Evolutionary conservation across 2,113 vertebrate species (phyloP).

Genomic region (Natator depressus): DNA sequence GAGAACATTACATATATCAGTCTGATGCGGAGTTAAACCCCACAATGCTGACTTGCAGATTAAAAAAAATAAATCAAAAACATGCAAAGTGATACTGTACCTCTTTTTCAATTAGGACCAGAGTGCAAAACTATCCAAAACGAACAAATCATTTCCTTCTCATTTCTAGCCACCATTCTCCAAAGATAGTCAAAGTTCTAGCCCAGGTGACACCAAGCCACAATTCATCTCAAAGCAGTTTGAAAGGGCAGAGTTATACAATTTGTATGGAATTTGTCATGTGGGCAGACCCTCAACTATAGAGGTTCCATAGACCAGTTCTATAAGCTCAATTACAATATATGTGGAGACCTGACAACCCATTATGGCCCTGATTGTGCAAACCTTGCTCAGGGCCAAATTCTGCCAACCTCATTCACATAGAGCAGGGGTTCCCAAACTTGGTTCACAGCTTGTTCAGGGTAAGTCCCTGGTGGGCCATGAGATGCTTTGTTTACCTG

Average conservation of each 20-base stretch:
- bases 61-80: no score
- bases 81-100: not conserved
- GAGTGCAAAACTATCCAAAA: constrained; percentile 28
- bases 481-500: no score
- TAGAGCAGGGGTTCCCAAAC: not conserved
- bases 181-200: constrained; percentile 16
- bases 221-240: constrained; percentile 20
- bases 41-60: not conserved
- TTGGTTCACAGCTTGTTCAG: no score
- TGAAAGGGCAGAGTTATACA: not conserved
- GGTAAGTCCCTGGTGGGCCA: no score
- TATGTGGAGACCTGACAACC: not conserved
- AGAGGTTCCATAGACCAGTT: not conserved
- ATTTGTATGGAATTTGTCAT: not conserved
- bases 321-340: not conserved
- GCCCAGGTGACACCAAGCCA: constrained; percentile 17
- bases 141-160: constrained; percentile 22
- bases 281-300: not conserved
- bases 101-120: constrained; percentile 42
- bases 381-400: not conserved
- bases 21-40: not conserved
- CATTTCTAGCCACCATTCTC: not conserved
- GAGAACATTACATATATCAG: not conserved
- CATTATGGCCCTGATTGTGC: not conserved
- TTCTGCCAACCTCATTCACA: not conserved